These are phyloP conservation scores for Moxostoma hubbsi DNA, from an alignment of 2,797 vertebrate genomes.

Conservation along the genomic window DNA sequence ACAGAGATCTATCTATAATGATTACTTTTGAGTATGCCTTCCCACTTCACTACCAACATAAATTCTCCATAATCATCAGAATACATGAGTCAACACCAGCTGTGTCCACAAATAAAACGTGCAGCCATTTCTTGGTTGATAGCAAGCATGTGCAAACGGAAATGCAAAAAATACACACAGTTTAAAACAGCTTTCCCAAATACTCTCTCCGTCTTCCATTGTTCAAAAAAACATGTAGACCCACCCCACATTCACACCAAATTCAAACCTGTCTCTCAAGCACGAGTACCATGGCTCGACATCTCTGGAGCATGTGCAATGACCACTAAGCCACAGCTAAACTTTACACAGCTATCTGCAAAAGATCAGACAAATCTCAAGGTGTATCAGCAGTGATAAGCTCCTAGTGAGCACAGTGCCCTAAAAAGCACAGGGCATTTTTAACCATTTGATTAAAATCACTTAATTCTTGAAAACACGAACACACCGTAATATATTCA, in stretches of 20 bases:
- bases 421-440: neutral
- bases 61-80: neutral
- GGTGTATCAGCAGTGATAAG: too few species aligned
- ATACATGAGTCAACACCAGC: neutral
- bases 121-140: neutral
- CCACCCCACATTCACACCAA: neutral
- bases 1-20: slow-evolving; percentile 2
- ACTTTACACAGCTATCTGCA: neutral
- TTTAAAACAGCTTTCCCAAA: too few species aligned
- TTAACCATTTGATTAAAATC: neutral
- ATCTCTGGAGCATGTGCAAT: too few species aligned
- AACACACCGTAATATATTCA: neutral
- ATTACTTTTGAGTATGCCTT: neutral
- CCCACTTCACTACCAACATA: neutral
- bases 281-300: neutral
- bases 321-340: too few species aligned
- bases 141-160: neutral
- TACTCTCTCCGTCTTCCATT: too few species aligned
- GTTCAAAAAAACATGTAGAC: neutral
- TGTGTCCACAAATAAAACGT: neutral
- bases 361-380: neutral
- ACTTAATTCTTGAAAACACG: neutral
- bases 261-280: neutral
- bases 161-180: too few species aligned
- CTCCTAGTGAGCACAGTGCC: too few species aligned